These are phyloP conservation scores for Anseranas semipalmata DNA, from an alignment of 2,113 vertebrate species.

Conservation along the genomic window DNA sequence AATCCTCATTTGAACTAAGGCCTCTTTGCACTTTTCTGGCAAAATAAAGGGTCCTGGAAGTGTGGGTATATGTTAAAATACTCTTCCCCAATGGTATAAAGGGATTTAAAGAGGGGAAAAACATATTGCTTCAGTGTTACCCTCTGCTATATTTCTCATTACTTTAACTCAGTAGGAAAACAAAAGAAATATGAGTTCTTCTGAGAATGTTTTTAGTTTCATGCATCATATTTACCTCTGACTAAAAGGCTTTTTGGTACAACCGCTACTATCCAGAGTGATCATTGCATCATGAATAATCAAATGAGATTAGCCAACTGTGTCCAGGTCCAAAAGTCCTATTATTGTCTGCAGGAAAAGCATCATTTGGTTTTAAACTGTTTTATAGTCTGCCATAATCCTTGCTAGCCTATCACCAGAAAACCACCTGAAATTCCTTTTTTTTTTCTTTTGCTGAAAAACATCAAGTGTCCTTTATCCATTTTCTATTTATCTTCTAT, in stretches of 20 bases:
- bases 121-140: neutral
- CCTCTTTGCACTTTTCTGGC: neutral
- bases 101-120: neutral
- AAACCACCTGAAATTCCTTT: neutral
- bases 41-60: neutral
- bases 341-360: neutral
- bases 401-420: neutral
- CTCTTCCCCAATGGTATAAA: neutral
- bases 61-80: neutral
- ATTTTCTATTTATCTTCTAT: constrained; percentile 15
- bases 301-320: constrained; percentile 54
- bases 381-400: neutral
- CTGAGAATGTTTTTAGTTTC: neutral
- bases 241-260: neutral
- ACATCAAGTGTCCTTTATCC: neutral
- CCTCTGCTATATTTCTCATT: neutral
- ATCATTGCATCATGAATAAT: constrained; percentile 47
- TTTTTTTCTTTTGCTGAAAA: neutral
- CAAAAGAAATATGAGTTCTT: neutral
- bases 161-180: neutral
- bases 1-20: neutral
- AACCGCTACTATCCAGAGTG: neutral
- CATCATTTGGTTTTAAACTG: constrained; percentile 1
- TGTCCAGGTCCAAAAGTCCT: constrained; percentile 23
- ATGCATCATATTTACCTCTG: neutral